A percentile compares a stretch with the other conserved stretches of the same genome.
phyloP scores from a whole-genome alignment of 2,113 vertebrate genomes.

The Notarius lentiginosus region DNA sequence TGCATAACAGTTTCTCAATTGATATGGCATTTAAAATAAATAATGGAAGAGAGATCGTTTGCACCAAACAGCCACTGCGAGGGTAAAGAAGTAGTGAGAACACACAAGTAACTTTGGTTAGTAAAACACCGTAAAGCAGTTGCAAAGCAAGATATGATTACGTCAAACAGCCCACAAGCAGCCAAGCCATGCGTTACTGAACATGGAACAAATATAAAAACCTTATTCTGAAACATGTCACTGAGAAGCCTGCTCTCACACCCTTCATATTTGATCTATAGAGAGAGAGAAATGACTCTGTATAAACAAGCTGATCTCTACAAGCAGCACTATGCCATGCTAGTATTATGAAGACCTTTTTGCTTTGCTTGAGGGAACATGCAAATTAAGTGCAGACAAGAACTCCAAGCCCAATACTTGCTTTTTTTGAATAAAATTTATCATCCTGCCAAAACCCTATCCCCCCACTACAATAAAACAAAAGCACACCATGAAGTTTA shows the following conservation, averaged over 20 bases:
- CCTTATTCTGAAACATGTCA: conserved; percentile 88
- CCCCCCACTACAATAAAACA: not conserved
- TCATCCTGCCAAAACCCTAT: not conserved
- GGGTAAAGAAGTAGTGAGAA: not conserved
- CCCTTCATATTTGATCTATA: conserved; percentile 86
- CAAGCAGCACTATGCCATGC: conserved; percentile 5
- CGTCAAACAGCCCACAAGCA: conserved; percentile 18
- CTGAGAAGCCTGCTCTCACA: conserved; percentile 80
- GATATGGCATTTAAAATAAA: not conserved
- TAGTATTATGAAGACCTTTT: conserved; percentile 26
- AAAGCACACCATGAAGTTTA: conserved; percentile 58
- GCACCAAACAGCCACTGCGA: not conserved
- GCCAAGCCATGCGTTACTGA: conserved; percentile 33
- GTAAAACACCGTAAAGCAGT: not conserved
- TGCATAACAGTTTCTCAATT: not conserved
- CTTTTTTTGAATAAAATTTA: not conserved
- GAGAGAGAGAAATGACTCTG: conserved; percentile 62
- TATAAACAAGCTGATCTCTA: conserved; percentile 35
- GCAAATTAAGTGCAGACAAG: not conserved
- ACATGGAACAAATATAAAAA: conserved; percentile 69
- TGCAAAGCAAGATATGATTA: not conserved
- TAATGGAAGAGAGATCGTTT: not conserved
- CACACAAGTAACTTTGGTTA: not conserved
- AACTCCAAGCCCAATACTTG: not conserved
- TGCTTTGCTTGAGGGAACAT: not conserved